A percentile compares a stretch with the other conserved stretches of the same genome.
Evolutionary conservation across 2,888 invertebrate species (phyloP).

Genomic region (Pristionchus maxplancki): DNA sequence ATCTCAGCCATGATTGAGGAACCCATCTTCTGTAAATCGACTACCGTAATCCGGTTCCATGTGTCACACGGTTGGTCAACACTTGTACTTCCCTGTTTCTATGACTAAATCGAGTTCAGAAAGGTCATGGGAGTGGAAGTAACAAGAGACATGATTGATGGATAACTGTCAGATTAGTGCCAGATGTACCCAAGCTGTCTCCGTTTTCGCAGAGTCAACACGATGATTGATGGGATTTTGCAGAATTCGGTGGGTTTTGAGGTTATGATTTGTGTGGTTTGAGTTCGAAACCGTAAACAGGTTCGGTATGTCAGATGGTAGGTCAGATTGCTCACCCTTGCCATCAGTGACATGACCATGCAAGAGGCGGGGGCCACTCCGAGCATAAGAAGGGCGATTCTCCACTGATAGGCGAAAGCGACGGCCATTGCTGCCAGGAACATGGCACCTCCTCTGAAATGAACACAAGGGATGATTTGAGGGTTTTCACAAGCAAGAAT

Average conservation of each 20-base stretch:
- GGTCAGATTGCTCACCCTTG: slow-evolving; percentile 60
- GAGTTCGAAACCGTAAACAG: not conserved
- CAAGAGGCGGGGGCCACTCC: slow-evolving; percentile 69
- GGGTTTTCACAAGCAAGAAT: not conserved
- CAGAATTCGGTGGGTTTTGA: too few species aligned
- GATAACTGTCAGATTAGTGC: too few species aligned
- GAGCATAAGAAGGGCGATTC: slow-evolving; percentile 69
- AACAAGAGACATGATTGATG: too few species aligned
- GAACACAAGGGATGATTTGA: not conserved
- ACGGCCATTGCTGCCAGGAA: slow-evolving; percentile 63
- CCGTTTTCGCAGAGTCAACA: too few species aligned
- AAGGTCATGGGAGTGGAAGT: too few species aligned
- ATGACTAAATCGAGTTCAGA: too few species aligned
- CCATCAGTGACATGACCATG: slow-evolving; percentile 69
- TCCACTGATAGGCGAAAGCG: slow-evolving; percentile 69
- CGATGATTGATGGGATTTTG: too few species aligned
- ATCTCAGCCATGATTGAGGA: slow-evolving; percentile 62
- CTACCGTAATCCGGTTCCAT: not conserved
- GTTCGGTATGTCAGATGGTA: not conserved
- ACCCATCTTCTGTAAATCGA: slow-evolving; percentile 63
- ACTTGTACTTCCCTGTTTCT: not conserved
- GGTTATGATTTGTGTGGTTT: too few species aligned
- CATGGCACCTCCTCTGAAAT: slow-evolving; percentile 62
- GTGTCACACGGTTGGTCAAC: not conserved
- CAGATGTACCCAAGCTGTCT: too few species aligned